Evolutionary conservation across 2,888 invertebrate genomes (phyloP).

Genomic region (Ernsta delagoae): DNA sequence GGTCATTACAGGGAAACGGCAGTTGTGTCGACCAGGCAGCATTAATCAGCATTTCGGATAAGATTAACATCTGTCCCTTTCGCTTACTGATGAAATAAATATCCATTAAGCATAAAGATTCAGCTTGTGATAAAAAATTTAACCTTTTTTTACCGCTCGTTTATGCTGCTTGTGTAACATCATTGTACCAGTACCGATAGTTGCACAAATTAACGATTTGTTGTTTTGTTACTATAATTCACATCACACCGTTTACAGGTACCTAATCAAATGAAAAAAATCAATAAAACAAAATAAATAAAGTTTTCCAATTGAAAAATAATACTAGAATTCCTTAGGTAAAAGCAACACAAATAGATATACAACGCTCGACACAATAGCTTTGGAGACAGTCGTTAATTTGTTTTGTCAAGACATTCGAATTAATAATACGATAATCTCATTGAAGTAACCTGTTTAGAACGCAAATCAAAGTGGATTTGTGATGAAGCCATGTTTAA

Average conservation of each 20-base stretch:
- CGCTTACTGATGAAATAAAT: no score
- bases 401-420: not conserved
- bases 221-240: no score
- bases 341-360: not conserved
- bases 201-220: no score
- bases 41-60: not conserved
- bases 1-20: constrained; percentile 16
- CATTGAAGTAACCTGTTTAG: not conserved
- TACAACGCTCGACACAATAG: not conserved
- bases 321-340: not conserved
- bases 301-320: not conserved
- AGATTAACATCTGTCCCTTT: not conserved
- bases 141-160: no score
- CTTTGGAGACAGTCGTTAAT: not conserved
- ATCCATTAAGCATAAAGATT: no score
- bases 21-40: not conserved
- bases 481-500: not conserved
- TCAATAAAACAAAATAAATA: no score
- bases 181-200: no score
- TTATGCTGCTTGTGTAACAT: no score
- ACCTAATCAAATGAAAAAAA: no score
- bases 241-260: no score
- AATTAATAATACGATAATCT: not conserved
- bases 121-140: no score
- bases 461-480: not conserved